Evolutionary conservation across 2,888 invertebrate species (phyloP).

Genomic region (Ichneumon xanthorius): DNA sequence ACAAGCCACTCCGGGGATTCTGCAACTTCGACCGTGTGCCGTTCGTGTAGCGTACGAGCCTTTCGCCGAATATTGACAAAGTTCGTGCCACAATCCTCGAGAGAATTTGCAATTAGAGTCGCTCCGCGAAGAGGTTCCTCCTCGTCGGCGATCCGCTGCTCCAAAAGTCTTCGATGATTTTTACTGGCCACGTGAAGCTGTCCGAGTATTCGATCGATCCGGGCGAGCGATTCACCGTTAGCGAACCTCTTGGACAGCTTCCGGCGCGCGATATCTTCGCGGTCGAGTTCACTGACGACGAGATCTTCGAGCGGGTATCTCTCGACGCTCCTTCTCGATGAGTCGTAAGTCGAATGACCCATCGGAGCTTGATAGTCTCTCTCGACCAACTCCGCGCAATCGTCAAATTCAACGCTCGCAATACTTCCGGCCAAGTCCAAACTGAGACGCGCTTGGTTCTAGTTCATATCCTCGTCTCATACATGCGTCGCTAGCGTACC

Average conservation of each 20-base stretch:
- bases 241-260: slow-evolving; percentile 49
- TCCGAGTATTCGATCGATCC: slow-evolving; percentile 78
- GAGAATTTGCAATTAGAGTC: slow-evolving; percentile 13
- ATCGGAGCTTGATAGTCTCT: slow-evolving; percentile 14
- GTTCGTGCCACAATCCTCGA: not conserved
- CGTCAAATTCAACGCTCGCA: slow-evolving; percentile 39
- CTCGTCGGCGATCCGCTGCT: slow-evolving; percentile 73
- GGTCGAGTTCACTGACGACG: not conserved
- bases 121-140: slow-evolving; percentile 27
- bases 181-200: slow-evolving; percentile 79
- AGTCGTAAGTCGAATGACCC: not conserved
- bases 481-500: slow-evolving; percentile 89
- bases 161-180: slow-evolving; percentile 79
- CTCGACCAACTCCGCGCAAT: slow-evolving; percentile 20
- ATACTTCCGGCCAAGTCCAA: slow-evolving; percentile 50
- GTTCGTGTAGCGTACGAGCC: slow-evolving; percentile 4
- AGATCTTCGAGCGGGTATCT: not conserved
- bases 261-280: not conserved
- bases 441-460: slow-evolving; percentile 75
- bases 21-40: not conserved
- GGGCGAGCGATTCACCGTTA: slow-evolving; percentile 76
- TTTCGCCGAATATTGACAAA: slow-evolving; percentile 18
- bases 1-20: not conserved
- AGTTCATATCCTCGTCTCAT: slow-evolving; percentile 85
- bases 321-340: not conserved